Percentiles rank a stretch among this genome's conserved stretches.
These are phyloP conservation scores for Saccostrea echinata DNA, from an alignment of 1,140 invertebrate genomes.

Conservation along the genomic window DNA sequence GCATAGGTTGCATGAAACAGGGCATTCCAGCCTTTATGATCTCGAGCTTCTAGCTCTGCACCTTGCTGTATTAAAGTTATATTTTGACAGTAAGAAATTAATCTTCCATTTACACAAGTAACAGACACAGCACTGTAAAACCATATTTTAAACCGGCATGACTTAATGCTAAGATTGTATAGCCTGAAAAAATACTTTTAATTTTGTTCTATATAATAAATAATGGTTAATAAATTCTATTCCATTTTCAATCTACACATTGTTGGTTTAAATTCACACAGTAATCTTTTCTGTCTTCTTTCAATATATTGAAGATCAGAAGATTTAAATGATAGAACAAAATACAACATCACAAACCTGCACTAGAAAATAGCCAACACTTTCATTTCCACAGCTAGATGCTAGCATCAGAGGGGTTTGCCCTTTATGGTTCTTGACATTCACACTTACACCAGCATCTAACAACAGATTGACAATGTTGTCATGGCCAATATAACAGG, in stretches of 20 bases:
- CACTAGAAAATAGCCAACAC: constrained; percentile 74
- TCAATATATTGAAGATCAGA: too few relatives aligned
- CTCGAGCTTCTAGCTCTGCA: constrained; percentile 76
- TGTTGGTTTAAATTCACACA: too few relatives aligned
- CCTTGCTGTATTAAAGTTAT: constrained; percentile 66
- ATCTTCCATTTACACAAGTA: too few relatives aligned
- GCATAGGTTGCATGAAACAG: constrained; percentile 80
- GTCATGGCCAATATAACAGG: constrained; percentile 81
- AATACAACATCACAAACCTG: constrained; percentile 41
- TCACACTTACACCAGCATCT: constrained; percentile 78
- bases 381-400: constrained; percentile 81
- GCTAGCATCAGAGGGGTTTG: constrained; percentile 81
- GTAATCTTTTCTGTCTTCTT: too few relatives aligned
- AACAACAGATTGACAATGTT: constrained; percentile 79
- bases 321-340: neutral
- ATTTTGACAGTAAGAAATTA: too few relatives aligned
- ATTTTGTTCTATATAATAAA: constrained; percentile 41
- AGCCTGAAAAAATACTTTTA: neutral
- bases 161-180: too few relatives aligned
- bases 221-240: too few relatives aligned
- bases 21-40: constrained; percentile 79
- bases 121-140: too few relatives aligned
- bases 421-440: constrained; percentile 79
- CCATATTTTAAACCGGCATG: too few relatives aligned
- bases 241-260: too few relatives aligned